Base-by-base conservation (phyloP, 2,797 vertebrate genomes). In the Peromyscus aztecus region DNA sequence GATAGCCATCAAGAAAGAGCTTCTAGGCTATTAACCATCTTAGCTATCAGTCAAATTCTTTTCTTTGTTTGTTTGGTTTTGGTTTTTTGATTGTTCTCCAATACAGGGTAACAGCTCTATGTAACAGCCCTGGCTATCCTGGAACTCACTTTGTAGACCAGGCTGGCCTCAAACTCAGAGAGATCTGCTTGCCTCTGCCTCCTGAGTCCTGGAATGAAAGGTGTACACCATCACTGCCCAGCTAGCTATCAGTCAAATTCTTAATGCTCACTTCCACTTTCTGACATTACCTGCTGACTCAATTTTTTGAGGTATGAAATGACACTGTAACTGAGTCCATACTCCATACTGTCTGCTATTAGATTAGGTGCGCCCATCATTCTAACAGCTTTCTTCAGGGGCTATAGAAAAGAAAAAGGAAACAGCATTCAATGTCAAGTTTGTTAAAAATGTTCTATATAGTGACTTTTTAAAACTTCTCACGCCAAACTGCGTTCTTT, bases 291-390 rank as follows among this genome's bases (percentile, higher is more conserved):
- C 99, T 99, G 99, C 90, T 99, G 99, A 98, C 99, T 99, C 97
- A 99, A 98, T 95, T 99, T 99, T 98, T 99, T 99, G 98, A 99
- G 99, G 98, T 99, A 99, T 94, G 99, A 99, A 98, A 99, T 99
- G 97, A 99, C 98, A 97, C 99, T 99, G 97, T 99, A 99, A 98
- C 99, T 99, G 96, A 99, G 98, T 97, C 99, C 99, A 98, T 99
- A 99, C 94, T 99, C 99, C 98, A 99, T 98, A 96, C 98, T 99
- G 97, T 99, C 99, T 97, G 99, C 98, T 98, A 99, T 99, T 87
- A 99, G 98, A 96, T 99, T 99, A 96, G 99, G 99, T 69, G 99
- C 99, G 94, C 99, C 99, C 99, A 99, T 99, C 98, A 99, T 99
- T 97, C 99, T 98, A 97, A 99, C 98, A 91, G 99, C 99, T 98